These are phyloP conservation scores for Scolanthus callimorphus DNA, from an alignment of 92 coral and sea anemone genomes.

Conservation along the genomic window DNA sequence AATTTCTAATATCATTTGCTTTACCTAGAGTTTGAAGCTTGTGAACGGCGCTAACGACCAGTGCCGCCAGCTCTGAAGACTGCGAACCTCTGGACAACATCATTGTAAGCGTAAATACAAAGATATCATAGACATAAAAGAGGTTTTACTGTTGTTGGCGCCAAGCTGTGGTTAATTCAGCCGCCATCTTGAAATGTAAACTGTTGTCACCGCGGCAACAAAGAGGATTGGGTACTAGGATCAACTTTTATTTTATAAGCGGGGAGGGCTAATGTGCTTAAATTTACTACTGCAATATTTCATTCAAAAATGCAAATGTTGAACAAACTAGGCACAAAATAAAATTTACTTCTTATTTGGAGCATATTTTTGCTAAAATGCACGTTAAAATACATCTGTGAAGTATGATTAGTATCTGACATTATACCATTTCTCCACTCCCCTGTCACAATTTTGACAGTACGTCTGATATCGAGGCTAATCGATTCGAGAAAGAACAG, in stretches of 20 bases:
- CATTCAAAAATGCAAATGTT: background rate
- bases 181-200: slow-evolving; percentile 47
- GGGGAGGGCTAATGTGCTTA: too few species aligned
- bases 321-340: too few species aligned
- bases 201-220: slow-evolving; percentile 41
- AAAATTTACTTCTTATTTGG: too few species aligned
- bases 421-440: too few species aligned
- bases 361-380: too few species aligned
- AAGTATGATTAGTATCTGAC: too few species aligned
- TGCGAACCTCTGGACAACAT: slow-evolving; percentile 71
- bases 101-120: background rate
- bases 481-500: too few species aligned
- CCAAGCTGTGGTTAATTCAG: background rate
- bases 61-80: slow-evolving; percentile 78
- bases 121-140: background rate
- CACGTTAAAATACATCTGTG: too few species aligned
- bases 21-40: slow-evolving; percentile 79
- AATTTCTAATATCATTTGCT: too few species aligned
- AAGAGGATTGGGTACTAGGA: slow-evolving; percentile 23
- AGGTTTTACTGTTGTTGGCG: background rate
- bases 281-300: too few species aligned
- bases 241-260: background rate
- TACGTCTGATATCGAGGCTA: slow-evolving; percentile 6
- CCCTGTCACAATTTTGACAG: slow-evolving; percentile 12
- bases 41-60: slow-evolving; percentile 81